Percentiles rank a stretch among this genome's conserved stretches.
These are phyloP conservation scores for Xenopus tropicalis DNA, from an alignment of 2,113 vertebrate species.

Conservation along the genomic window UCB_Xtro_10.0 CM004447.2:95112001-95112500, in stretches of 20 bases:
- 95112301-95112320: conserved; percentile 2
- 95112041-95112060: too few relatives aligned
- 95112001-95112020: too few relatives aligned
- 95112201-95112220: neutral
- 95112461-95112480: conserved; percentile 48
- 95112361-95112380: conserved; percentile 31
- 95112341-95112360: too few relatives aligned
- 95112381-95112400: conserved; percentile 51
- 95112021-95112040: too few relatives aligned
- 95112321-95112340: conserved; percentile 12
- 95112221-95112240: conserved; percentile 13
- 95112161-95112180: too few relatives aligned
- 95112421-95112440: conserved; percentile 58
- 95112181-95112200: too few relatives aligned
- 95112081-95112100: too few relatives aligned
- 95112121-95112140: too few relatives aligned
- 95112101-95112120: too few relatives aligned
- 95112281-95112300: conserved; percentile 6
- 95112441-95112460: conserved; percentile 51
- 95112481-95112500: conserved; percentile 54
- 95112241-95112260: conserved; percentile 15
- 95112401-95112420: conserved; percentile 59
- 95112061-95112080: too few relatives aligned
- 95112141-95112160: too few relatives aligned
- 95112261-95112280: conserved; percentile 1